Conservation (phyloP, 2,888 invertebrate genomes). For the Schizaphis graminum region DNA sequence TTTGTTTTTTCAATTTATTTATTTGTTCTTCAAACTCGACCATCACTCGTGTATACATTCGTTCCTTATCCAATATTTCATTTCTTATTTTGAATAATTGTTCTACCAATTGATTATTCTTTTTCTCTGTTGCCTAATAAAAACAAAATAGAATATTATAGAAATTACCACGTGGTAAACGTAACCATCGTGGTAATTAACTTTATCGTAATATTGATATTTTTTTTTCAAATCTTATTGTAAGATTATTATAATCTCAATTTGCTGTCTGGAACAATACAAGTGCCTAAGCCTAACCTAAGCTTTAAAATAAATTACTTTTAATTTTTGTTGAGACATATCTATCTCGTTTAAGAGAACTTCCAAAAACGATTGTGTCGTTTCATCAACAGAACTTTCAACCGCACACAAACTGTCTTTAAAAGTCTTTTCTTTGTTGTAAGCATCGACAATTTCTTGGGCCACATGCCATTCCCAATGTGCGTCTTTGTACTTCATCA, state of each 20-base stretch:
- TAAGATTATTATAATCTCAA: no score
- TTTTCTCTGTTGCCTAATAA: not conserved
- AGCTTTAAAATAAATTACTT: slow-evolving; percentile 8
- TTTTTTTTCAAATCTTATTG: no score
- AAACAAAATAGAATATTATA: not conserved
- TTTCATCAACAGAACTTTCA: slow-evolving; percentile 33
- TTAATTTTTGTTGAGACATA: slow-evolving; percentile 52
- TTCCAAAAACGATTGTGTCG: slow-evolving; percentile 30
- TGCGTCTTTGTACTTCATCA: slow-evolving; percentile 54
- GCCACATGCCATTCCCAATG: slow-evolving; percentile 59
- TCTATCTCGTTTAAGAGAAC: slow-evolving; percentile 54
- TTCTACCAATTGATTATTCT: slow-evolving; percentile 38
- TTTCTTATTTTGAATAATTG: slow-evolving; percentile 18
- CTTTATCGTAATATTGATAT: no score
- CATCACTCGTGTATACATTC: not conserved
- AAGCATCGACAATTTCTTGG: slow-evolving; percentile 39
- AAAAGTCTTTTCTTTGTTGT: slow-evolving; percentile 38
- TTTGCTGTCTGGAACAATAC: no score
- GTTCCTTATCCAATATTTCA: slow-evolving; percentile 18
- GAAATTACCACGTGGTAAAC: no score
- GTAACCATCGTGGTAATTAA: no score
- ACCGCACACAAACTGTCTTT: slow-evolving; percentile 46
- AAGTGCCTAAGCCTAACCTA: not conserved
- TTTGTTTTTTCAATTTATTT: slow-evolving; percentile 38
- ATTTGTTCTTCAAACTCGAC: slow-evolving; percentile 15